phyloP scores from a whole-genome alignment of 2,888 invertebrate genomes.

The Arge pagana region DNA sequence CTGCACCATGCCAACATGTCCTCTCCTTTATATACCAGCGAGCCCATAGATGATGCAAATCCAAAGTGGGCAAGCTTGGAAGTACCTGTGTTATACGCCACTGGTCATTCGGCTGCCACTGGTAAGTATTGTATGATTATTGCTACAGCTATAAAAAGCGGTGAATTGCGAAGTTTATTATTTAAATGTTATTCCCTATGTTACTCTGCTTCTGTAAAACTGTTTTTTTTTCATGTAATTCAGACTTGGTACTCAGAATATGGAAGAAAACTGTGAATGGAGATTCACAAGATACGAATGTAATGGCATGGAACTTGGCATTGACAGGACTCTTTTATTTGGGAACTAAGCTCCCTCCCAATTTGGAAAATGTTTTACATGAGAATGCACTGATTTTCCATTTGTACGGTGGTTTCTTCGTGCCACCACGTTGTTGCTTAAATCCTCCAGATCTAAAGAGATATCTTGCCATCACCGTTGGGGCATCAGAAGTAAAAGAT shows the following conservation, averaged over 20 bases:
- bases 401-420: slow-evolving; percentile 87
- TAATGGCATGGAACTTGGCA: slow-evolving; percentile 84
- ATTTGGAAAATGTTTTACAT: slow-evolving; percentile 70
- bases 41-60: slow-evolving; percentile 71
- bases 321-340: slow-evolving; percentile 82
- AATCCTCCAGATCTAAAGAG: slow-evolving; percentile 48
- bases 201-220: too few species aligned
- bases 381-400: slow-evolving; percentile 81
- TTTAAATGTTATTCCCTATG: too few species aligned
- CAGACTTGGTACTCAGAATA: slow-evolving; percentile 52
- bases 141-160: slow-evolving; percentile 40
- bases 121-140: slow-evolving; percentile 43
- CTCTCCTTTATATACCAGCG: slow-evolving; percentile 84
- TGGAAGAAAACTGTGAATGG: slow-evolving; percentile 49
- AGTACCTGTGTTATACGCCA: slow-evolving; percentile 64
- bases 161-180: background rate
- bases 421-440: slow-evolving; percentile 61
- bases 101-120: slow-evolving; percentile 55
- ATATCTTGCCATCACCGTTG: slow-evolving; percentile 50
- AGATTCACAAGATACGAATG: slow-evolving; percentile 62
- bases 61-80: slow-evolving; percentile 84
- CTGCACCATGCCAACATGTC: slow-evolving; percentile 81
- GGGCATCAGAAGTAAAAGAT: slow-evolving; percentile 64
- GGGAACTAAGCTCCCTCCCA: slow-evolving; percentile 69
- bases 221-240: background rate